Conservation (phyloP, 2,888 invertebrate genomes). For the Luperina testacea region DNA sequence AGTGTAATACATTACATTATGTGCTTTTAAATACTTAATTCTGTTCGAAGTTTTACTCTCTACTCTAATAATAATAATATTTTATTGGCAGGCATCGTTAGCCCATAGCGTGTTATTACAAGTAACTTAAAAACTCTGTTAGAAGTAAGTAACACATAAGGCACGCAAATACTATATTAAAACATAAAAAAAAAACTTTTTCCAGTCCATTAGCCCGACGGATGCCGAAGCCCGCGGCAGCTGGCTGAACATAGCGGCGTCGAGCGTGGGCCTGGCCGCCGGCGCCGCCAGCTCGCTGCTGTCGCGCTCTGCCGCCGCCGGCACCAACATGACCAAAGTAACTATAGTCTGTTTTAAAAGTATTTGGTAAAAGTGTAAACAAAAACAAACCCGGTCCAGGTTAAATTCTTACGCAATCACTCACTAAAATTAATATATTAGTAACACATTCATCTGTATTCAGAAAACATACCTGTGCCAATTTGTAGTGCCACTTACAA, state of each 20-base stretch:
- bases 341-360: neutral
- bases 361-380: neutral
- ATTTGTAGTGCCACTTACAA: too few relatives aligned
- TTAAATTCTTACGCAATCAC: neutral
- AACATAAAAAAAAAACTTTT: neutral
- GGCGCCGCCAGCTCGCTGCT: conserved; percentile 88
- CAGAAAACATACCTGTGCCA: neutral
- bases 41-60: neutral
- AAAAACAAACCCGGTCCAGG: neutral
- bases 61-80: neutral
- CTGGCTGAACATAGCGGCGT: conserved; percentile 90
- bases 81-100: too few relatives aligned
- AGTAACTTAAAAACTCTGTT: too few relatives aligned
- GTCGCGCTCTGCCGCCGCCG: conserved; percentile 85
- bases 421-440: neutral
- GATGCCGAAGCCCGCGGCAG: conserved; percentile 90
- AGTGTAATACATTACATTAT: too few relatives aligned
- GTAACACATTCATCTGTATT: neutral
- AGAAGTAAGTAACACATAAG: too few relatives aligned
- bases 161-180: too few relatives aligned
- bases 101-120: too few relatives aligned
- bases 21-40: neutral
- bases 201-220: conserved; percentile 80
- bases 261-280: conserved; percentile 89
- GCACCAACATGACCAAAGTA: conserved; percentile 87